Conservation (phyloP, 2,113 vertebrate genomes). For the Nesoenas mayeri region DNA sequence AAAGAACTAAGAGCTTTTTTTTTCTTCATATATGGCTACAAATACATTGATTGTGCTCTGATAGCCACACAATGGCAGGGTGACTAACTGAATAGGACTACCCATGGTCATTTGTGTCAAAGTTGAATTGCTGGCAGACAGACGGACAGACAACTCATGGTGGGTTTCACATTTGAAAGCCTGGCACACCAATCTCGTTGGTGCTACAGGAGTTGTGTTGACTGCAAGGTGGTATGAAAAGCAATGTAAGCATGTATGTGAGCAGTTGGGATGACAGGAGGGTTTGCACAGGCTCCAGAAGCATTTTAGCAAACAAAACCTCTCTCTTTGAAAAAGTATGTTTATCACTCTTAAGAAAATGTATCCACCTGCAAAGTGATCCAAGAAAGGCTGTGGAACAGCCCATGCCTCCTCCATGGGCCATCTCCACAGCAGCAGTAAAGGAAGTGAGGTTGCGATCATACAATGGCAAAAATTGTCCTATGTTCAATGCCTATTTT, state of each 20-base stretch:
- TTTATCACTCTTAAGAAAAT: background rate
- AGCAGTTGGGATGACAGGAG: background rate
- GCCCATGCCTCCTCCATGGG: background rate
- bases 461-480: background rate
- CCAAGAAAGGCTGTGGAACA: background rate
- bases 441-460: background rate
- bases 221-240: background rate
- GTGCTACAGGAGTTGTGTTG: background rate
- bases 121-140: background rate
- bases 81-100: background rate
- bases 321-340: background rate
- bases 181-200: background rate
- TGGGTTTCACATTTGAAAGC: background rate
- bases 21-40: background rate
- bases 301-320: background rate
- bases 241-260: background rate
- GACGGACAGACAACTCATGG: background rate
- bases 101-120: background rate
- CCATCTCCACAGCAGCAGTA: background rate
- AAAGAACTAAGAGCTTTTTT: background rate
- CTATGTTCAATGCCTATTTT: slow-evolving; percentile 26
- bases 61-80: background rate
- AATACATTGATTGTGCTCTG: background rate
- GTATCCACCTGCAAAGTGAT: background rate
- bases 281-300: background rate